phyloP scores from a whole-genome alignment of 2,888 invertebrate genomes.

The Drosophila meridionalis region DNA sequence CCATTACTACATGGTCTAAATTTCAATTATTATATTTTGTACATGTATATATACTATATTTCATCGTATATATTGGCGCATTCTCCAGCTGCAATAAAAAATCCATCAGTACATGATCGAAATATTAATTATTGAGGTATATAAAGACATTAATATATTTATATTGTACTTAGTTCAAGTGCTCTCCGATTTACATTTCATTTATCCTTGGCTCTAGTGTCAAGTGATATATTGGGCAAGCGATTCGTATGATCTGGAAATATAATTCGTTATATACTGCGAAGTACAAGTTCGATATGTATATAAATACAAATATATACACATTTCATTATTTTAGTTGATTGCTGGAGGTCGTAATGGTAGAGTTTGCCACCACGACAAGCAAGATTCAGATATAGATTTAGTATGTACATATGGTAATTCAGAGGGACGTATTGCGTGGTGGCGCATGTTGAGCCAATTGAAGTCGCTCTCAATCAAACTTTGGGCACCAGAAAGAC shows the following conservation, averaged over 20 bases:
- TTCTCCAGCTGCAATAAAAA: background rate
- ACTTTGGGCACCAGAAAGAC: background rate
- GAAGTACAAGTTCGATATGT: background rate
- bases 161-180: background rate
- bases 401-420: slow-evolving; percentile 3
- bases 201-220: background rate
- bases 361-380: background rate
- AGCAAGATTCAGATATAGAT: background rate
- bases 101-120: background rate
- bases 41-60: background rate
- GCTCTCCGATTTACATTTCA: background rate
- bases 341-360: background rate
- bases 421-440: background rate
- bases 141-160: background rate
- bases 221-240: background rate
- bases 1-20: background rate
- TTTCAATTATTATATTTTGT: background rate
- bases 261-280: background rate
- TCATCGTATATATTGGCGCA: background rate
- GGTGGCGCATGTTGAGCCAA: slow-evolving; percentile 5
- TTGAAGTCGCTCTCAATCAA: slow-evolving; percentile 4
- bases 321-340: background rate
- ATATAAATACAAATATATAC: background rate
- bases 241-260: background rate
- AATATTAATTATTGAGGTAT: background rate